Conservation (phyloP, 1,140 invertebrate genomes). For the Araneus ventricosus region DNA sequence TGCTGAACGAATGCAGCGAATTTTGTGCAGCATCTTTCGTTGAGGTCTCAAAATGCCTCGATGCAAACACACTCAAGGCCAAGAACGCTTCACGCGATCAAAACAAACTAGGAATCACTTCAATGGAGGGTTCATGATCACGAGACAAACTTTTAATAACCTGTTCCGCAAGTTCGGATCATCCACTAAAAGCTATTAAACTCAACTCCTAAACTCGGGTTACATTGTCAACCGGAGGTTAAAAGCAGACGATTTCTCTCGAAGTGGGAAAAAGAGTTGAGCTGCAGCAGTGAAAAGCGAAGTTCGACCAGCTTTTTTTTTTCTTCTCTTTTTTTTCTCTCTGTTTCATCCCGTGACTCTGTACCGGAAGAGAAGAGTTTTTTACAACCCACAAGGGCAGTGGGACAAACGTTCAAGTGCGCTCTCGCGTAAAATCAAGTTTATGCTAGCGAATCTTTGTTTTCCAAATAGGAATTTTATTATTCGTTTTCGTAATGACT, state of each 20-base stretch:
- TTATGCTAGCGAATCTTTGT: conserved; percentile 15
- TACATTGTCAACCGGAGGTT: not conserved
- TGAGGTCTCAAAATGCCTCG: too few relatives aligned
- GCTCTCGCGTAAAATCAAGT: conserved; percentile 50
- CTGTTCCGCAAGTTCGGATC: not conserved
- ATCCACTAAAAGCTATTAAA: not conserved
- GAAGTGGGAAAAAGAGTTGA: not conserved
- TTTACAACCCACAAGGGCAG: conserved; percentile 61
- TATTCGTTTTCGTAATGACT: not conserved
- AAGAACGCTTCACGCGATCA: not conserved
- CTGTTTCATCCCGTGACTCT: not conserved
- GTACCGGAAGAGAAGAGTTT: conserved; percentile 43
- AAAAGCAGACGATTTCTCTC: not conserved
- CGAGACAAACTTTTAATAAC: not conserved
- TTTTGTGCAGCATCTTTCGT: not conserved
- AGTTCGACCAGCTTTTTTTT: conserved; percentile 4
- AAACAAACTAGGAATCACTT: not conserved
- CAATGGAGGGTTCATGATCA: not conserved
- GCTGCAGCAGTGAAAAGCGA: not conserved
- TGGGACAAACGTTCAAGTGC: conserved; percentile 55
- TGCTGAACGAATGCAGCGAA: too few relatives aligned
- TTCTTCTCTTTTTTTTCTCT: too few relatives aligned
- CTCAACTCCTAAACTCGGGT: not conserved
- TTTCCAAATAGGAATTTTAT: not conserved
- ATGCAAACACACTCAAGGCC: not conserved